phyloP scores from a whole-genome alignment of 2,888 invertebrate species.

The Lochmaea crataegi region DNA sequence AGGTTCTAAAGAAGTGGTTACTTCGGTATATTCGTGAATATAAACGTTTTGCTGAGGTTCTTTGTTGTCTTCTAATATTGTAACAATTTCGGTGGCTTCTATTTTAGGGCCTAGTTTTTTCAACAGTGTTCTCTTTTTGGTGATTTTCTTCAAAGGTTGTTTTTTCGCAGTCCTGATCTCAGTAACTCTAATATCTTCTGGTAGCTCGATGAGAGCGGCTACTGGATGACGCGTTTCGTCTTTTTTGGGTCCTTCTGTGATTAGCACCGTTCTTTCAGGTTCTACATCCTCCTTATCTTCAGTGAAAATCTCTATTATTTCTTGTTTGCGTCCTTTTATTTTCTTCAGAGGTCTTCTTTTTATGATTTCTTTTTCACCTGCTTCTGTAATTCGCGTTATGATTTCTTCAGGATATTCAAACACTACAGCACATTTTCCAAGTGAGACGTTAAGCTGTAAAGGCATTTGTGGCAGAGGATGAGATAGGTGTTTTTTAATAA shows the following conservation, averaged over 20 bases:
- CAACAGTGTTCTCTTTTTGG: slow-evolving; percentile 57
- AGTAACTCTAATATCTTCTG: slow-evolving; percentile 62
- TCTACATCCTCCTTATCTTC: slow-evolving; percentile 57
- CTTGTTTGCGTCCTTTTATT: slow-evolving; percentile 58
- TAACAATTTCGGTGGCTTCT: slow-evolving; percentile 59
- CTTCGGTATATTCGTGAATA: slow-evolving; percentile 51
- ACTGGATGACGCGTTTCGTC: slow-evolving; percentile 54
- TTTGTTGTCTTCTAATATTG: slow-evolving; percentile 55
- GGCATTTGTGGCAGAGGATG: slow-evolving; percentile 55
- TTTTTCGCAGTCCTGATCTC: slow-evolving; percentile 63
- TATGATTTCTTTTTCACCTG: slow-evolving; percentile 53
- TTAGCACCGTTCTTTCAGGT: slow-evolving; percentile 50
- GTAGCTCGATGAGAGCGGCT: slow-evolving; percentile 56
- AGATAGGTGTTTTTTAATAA: slow-evolving; percentile 57
- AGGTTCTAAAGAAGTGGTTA: slow-evolving; percentile 31
- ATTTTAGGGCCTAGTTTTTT: slow-evolving; percentile 57
- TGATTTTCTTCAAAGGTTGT: slow-evolving; percentile 61
- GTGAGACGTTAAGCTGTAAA: slow-evolving; percentile 51
- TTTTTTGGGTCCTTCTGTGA: slow-evolving; percentile 39
- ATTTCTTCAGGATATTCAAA: slow-evolving; percentile 58
- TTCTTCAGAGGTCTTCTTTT: slow-evolving; percentile 56
- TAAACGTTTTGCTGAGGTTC: slow-evolving; percentile 52
- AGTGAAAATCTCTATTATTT: slow-evolving; percentile 65
- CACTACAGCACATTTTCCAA: slow-evolving; percentile 46
- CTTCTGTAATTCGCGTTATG: slow-evolving; percentile 56